A percentile compares a stretch with the other conserved stretches of the same genome.
phyloP scores from a whole-genome alignment of 2,888 invertebrate genomes.

The Stegophylla sp. region DNA sequence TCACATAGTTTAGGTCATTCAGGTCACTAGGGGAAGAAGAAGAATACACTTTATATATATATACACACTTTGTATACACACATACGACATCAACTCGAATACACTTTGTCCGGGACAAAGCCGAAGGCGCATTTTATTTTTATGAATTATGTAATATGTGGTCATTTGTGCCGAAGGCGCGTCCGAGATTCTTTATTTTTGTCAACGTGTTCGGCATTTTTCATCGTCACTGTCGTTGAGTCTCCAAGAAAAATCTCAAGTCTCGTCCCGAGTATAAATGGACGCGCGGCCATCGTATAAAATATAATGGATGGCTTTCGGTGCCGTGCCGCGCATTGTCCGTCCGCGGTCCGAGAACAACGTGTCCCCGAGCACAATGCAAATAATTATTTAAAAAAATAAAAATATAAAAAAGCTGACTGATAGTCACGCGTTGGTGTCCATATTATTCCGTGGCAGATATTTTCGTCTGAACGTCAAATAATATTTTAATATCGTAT shows the following conservation, averaged over 20 bases:
- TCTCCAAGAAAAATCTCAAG: conserved; percentile 28
- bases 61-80: too few species aligned
- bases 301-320: conserved; percentile 18
- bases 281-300: not conserved
- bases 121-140: conserved; percentile 43
- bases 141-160: conserved; percentile 56
- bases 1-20: conserved; percentile 29
- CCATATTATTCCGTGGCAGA: not conserved
- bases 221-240: conserved; percentile 54
- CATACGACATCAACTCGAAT: conserved; percentile 33
- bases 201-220: conserved; percentile 55
- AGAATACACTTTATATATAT: not conserved
- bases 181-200: conserved; percentile 49
- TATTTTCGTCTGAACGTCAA: not conserved
- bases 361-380: not conserved
- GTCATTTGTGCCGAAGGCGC: conserved; percentile 45
- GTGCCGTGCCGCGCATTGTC: not conserved
- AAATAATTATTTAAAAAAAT: too few species aligned
- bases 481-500: not conserved
- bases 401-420: too few species aligned
- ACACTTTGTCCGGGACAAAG: conserved; percentile 33
- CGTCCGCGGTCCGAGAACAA: not conserved
- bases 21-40: conserved; percentile 16
- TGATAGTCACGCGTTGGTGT: not conserved
- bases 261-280: conserved; percentile 15